These are phyloP conservation scores for Calidris pygmaea DNA, from an alignment of 2,113 vertebrate species.

Conservation along the genomic window DNA sequence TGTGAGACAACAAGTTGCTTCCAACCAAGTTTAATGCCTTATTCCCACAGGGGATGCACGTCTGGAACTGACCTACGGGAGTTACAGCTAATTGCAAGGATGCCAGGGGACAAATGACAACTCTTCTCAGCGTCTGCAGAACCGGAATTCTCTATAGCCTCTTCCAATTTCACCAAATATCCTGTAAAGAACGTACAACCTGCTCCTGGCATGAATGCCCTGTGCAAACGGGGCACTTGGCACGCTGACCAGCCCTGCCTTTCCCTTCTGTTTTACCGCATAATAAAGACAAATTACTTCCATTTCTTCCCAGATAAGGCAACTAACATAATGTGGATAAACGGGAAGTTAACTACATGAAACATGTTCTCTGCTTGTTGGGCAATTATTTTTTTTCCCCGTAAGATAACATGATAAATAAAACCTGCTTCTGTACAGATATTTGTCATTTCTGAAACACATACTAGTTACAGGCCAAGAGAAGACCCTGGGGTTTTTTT, in stretches of 20 bases:
- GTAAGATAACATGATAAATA: constrained; percentile 78
- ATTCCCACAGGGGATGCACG: background rate
- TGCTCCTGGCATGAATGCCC: constrained; percentile 11
- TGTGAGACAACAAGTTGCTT: background rate
- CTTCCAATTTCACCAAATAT: constrained; percentile 42
- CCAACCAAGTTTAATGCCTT: constrained; percentile 47
- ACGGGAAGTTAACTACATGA: constrained; percentile 66
- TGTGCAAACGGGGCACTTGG: background rate
- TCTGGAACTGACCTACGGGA: background rate
- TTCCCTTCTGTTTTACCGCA: constrained; percentile 28
- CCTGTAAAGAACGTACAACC: background rate
- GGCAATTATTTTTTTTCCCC: constrained; percentile 63
- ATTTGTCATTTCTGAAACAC: constrained; percentile 75
- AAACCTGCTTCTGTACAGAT: constrained; percentile 81
- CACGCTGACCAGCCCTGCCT: constrained; percentile 23
- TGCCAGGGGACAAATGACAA: background rate
- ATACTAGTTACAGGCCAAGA: constrained; percentile 74
- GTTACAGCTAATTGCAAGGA: constrained; percentile 25
- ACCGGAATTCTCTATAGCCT: constrained; percentile 20
- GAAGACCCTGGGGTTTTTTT: constrained; percentile 48
- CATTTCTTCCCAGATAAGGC: constrained; percentile 68
- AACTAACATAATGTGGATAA: constrained; percentile 70
- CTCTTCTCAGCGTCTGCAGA: background rate
- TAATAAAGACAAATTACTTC: constrained; percentile 55
- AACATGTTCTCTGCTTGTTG: constrained; percentile 56